These are phyloP conservation scores for Yponomeuta plumbellus DNA, from an alignment of 2,888 invertebrate genomes.

Conservation along the genomic window DNA sequence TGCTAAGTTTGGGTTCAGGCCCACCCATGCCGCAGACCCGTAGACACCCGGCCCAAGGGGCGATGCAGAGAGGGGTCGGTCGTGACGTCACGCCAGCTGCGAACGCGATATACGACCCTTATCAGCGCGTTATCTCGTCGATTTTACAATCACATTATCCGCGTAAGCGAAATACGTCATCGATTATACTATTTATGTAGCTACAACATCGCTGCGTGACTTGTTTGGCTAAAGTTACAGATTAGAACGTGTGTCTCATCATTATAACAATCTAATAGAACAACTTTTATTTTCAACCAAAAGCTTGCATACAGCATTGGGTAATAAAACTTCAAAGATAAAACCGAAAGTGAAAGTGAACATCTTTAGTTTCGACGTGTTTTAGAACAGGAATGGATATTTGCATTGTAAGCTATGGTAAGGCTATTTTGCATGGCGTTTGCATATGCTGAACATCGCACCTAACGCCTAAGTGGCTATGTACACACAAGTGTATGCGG, in stretches of 20 bases:
- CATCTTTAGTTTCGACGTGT: slow-evolving; percentile 17
- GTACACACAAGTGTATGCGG: not conserved
- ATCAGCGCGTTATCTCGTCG: not conserved
- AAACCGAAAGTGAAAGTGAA: slow-evolving; percentile 35
- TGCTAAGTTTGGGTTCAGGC: not conserved
- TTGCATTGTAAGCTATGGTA: slow-evolving; percentile 9
- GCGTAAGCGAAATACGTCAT: not conserved
- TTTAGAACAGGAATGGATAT: slow-evolving; percentile 11
- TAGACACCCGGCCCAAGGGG: slow-evolving; percentile 22
- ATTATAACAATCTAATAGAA: slow-evolving; percentile 33
- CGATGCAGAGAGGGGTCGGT: slow-evolving; percentile 51
- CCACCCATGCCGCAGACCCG: not conserved
- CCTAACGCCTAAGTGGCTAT: not conserved
- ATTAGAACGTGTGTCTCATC: not conserved
- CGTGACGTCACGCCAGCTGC: slow-evolving; percentile 62
- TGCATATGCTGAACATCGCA: slow-evolving; percentile 6
- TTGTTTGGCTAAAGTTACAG: not conserved
- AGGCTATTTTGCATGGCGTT: slow-evolving; percentile 5
- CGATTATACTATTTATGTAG: not conserved
- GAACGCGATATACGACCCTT: slow-evolving; percentile 6
- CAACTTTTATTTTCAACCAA: slow-evolving; percentile 40
- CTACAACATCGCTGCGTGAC: not conserved
- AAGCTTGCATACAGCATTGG: not conserved
- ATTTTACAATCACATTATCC: slow-evolving; percentile 23
- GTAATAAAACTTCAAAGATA: slow-evolving; percentile 6